phyloP scores from a whole-genome alignment of 1,140 invertebrate species.

The Drosophila gunungcola region DNA sequence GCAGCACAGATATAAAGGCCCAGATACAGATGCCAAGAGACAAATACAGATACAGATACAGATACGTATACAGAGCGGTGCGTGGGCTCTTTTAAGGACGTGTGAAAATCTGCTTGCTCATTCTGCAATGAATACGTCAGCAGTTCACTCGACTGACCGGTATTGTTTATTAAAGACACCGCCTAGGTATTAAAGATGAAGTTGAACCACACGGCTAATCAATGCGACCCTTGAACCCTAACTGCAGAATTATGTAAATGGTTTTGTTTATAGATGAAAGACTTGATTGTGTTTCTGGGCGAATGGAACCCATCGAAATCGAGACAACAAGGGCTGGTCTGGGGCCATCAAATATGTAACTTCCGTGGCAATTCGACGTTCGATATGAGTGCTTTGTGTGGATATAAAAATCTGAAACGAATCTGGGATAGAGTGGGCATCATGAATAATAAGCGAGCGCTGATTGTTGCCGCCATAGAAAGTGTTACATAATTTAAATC shows the following conservation, averaged over 20 bases:
- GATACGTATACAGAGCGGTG: constrained; percentile 9
- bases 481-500: constrained; percentile 65
- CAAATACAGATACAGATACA: constrained; percentile 5
- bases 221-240: constrained; percentile 38
- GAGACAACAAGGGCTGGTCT: constrained; percentile 13
- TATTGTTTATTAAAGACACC: constrained; percentile 69
- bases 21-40: constrained; percentile 7
- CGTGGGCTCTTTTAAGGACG: constrained; percentile 51
- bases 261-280: constrained; percentile 74
- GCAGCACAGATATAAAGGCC: constrained; percentile 7
- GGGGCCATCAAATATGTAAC: constrained; percentile 51
- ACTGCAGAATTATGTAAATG: constrained; percentile 75
- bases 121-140: constrained; percentile 63
- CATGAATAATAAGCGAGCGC: constrained; percentile 77
- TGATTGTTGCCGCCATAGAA: constrained; percentile 52
- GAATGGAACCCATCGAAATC: constrained; percentile 16
- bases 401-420: constrained; percentile 70
- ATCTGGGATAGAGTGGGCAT: constrained; percentile 54
- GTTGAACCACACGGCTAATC: constrained; percentile 45
- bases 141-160: constrained; percentile 41
- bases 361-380: constrained; percentile 11
- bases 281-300: constrained; percentile 58
- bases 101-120: constrained; percentile 66
- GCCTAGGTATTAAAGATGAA: constrained; percentile 57
- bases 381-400: constrained; percentile 39